Conservation (phyloP, 2,113 vertebrate species). For the Oceanodroma tethys region DNA sequence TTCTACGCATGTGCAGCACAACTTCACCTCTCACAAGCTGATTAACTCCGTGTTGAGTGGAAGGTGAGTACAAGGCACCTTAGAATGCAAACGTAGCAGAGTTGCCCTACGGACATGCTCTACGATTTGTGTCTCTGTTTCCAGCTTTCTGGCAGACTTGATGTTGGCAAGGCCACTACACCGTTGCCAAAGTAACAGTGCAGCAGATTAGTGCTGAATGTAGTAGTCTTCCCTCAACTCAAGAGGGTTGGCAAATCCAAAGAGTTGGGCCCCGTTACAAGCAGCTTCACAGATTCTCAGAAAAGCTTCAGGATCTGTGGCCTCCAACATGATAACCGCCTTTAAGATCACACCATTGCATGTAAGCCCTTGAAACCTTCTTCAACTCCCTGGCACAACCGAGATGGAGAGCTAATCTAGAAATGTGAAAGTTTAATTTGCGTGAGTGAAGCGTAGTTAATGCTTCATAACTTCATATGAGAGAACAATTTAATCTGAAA, state of each 20-base stretch:
- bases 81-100: background rate
- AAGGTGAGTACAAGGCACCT: background rate
- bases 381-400: background rate
- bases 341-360: background rate
- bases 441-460: background rate
- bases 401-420: background rate
- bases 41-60: accelerated
- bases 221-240: background rate
- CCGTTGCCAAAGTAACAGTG: accelerated
- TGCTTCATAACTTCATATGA: background rate
- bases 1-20: background rate
- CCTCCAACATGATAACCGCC: accelerated
- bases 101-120: accelerated
- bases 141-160: background rate
- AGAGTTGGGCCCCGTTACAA: background rate
- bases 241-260: background rate
- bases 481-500: background rate
- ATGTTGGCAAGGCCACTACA: background rate
- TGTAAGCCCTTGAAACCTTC: background rate
- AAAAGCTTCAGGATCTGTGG: background rate
- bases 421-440: background rate
- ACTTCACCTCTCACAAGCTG: background rate
- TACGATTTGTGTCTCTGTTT: accelerated
- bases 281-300: background rate
- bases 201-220: background rate